Conservation (phyloP, 1,140 invertebrate species). For the Drosophila rhopaloa region DNA sequence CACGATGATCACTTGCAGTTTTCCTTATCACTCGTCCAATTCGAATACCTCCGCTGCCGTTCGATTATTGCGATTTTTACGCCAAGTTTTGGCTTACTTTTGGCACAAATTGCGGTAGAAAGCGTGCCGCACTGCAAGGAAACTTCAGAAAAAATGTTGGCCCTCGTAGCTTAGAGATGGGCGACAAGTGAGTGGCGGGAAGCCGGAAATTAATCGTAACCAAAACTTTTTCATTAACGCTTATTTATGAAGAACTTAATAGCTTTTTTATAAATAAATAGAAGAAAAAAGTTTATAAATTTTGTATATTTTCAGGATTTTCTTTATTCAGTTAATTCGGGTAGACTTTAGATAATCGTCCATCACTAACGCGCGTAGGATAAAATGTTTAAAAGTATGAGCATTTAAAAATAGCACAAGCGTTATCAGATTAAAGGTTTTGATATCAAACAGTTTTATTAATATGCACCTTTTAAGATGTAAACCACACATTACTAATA, state of each 20-base stretch:
- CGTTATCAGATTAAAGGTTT: too few species aligned
- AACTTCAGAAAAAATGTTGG: not conserved
- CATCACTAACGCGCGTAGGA: not conserved
- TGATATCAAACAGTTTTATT: not conserved
- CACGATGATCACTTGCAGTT: slow-evolving; percentile 7
- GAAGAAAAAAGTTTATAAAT: not conserved
- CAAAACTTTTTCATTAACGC: not conserved
- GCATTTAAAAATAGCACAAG: too few species aligned
- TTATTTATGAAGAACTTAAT: not conserved
- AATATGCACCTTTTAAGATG: not conserved
- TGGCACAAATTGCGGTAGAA: not conserved
- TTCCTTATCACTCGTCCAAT: not conserved
- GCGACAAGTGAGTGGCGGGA: not conserved
- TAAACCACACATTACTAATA: too few species aligned
- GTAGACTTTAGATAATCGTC: not conserved
- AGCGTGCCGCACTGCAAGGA: not conserved
- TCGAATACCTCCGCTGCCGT: not conserved
- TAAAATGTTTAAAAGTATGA: not conserved
- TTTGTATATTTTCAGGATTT: not conserved
- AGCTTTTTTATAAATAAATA: not conserved
- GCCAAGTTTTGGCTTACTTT: not conserved
- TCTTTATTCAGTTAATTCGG: not conserved
- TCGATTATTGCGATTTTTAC: not conserved
- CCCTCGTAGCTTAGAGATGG: not conserved
- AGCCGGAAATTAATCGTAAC: not conserved